Evolutionary conservation across 1,140 invertebrate genomes (phyloP).

Genomic region (Lutraria rhynchaena): DNA sequence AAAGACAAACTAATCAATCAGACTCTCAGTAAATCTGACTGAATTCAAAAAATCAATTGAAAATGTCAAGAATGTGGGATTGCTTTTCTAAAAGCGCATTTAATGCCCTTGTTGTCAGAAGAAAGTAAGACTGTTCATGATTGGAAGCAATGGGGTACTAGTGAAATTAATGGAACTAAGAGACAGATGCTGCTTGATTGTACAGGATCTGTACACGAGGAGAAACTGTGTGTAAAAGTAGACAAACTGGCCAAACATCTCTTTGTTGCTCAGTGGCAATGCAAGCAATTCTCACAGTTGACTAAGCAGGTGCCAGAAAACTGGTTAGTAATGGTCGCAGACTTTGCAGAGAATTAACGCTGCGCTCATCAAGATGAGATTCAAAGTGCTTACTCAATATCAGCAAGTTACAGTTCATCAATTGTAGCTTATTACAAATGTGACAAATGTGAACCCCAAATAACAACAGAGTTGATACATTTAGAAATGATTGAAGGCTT

Average conservation of each 20-base stretch:
- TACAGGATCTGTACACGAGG: conserved; percentile 15
- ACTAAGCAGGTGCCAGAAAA: conserved; percentile 24
- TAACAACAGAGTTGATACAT: too few relatives aligned
- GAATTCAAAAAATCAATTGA: conserved; percentile 16
- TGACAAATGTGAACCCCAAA: too few relatives aligned
- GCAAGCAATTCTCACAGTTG: conserved; percentile 32
- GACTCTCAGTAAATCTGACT: conserved; percentile 39
- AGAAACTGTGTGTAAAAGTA: conserved; percentile 12
- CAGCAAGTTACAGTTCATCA: conserved; percentile 28
- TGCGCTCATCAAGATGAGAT: conserved; percentile 39
- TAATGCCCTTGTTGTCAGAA: not conserved
- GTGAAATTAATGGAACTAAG: not conserved
- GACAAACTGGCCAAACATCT: conserved; percentile 20
- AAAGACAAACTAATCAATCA: too few relatives aligned
- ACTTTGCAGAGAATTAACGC: conserved; percentile 50
- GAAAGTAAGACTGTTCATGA: not conserved
- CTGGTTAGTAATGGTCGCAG: conserved; percentile 5
- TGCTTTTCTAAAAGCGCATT: not conserved
- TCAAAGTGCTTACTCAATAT: conserved; percentile 19
- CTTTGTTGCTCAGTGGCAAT: conserved; percentile 43
- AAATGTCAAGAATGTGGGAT: conserved; percentile 42
- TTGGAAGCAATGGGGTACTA: conserved; percentile 18
- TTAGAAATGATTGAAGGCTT: too few relatives aligned
- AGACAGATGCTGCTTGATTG: conserved; percentile 23
- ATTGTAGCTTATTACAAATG: conserved; percentile 44